These are phyloP conservation scores for Todiramphus saurophagus DNA, from an alignment of 2,113 vertebrate genomes.

Conservation along the genomic window DNA sequence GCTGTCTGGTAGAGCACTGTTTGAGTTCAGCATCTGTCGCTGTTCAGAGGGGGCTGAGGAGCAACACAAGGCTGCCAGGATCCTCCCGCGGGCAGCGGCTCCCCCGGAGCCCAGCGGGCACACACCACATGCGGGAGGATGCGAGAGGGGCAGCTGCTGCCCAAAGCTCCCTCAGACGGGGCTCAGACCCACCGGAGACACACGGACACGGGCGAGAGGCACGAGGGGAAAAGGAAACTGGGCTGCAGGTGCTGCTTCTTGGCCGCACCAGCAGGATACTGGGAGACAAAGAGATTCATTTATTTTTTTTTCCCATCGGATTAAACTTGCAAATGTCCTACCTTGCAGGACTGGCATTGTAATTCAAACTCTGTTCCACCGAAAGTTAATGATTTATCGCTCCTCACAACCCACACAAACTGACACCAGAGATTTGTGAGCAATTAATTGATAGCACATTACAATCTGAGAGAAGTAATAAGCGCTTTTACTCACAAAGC, in stretches of 20 bases:
- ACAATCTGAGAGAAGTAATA: conserved; percentile 53
- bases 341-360: conserved; percentile 20
- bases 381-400: conserved; percentile 70
- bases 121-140: conserved; percentile 41
- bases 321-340: conserved; percentile 62
- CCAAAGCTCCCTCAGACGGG: neutral
- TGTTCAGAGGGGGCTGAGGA: neutral
- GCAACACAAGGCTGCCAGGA: conserved; percentile 11
- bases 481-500: conserved; percentile 13
- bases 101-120: neutral
- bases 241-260: neutral
- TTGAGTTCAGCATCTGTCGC: conserved; percentile 40
- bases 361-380: conserved; percentile 36
- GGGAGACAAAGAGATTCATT: conserved; percentile 7
- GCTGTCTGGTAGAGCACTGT: conserved; percentile 9
- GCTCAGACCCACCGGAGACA: neutral
- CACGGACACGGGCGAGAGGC: neutral
- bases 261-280: neutral
- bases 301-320: neutral
- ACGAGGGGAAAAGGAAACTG: neutral
- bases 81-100: conserved; percentile 56
- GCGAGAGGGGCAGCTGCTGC: neutral
- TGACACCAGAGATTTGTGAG: conserved; percentile 32
- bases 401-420: conserved; percentile 41
- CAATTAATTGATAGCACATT: conserved; percentile 72